Conservation (phyloP, 2,797 vertebrate species). For the Betta splendens region DNA sequence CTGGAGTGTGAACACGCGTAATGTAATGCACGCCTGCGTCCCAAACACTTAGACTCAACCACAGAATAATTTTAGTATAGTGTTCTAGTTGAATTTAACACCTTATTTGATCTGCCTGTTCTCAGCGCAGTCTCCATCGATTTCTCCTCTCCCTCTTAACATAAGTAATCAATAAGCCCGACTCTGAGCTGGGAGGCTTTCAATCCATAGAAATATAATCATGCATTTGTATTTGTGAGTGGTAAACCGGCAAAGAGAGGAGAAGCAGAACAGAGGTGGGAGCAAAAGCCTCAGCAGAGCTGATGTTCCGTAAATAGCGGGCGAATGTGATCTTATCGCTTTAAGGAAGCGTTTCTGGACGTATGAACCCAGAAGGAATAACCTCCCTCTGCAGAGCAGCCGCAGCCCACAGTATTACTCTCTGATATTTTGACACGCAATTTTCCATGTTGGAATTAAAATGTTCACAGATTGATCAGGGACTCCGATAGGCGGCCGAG, state of each 20-base stretch:
- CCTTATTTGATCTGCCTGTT: conserved; percentile 65
- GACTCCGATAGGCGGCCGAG: conserved; percentile 61
- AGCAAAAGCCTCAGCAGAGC: conserved; percentile 53
- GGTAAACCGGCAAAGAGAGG: conserved; percentile 54
- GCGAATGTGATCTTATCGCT: conserved; percentile 71
- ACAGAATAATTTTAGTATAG: conserved; percentile 29
- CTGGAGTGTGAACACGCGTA: not conserved
- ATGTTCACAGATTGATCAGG: conserved; percentile 76
- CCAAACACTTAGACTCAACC: not conserved
- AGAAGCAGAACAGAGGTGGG: conserved; percentile 59
- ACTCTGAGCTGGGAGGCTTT: conserved; percentile 60
- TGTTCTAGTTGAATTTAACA: conserved; percentile 59
- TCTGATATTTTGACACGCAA: conserved; percentile 80
- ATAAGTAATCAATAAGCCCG: conserved; percentile 75
- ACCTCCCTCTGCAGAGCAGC: conserved; percentile 57
- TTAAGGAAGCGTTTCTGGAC: conserved; percentile 68
- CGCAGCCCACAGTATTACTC: conserved; percentile 65
- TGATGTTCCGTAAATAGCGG: conserved; percentile 70
- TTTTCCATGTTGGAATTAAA: conserved; percentile 81
- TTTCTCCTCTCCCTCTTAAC: conserved; percentile 64
- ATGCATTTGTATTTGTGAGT: conserved; percentile 72
- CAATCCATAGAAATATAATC: conserved; percentile 79
- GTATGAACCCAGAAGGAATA: conserved; percentile 61
- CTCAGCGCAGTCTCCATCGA: conserved; percentile 59
- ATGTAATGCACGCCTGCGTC: not conserved